Base-by-base conservation (phyloP, 2,797 vertebrate genomes). In the Sarcophilus harrisii region DNA sequence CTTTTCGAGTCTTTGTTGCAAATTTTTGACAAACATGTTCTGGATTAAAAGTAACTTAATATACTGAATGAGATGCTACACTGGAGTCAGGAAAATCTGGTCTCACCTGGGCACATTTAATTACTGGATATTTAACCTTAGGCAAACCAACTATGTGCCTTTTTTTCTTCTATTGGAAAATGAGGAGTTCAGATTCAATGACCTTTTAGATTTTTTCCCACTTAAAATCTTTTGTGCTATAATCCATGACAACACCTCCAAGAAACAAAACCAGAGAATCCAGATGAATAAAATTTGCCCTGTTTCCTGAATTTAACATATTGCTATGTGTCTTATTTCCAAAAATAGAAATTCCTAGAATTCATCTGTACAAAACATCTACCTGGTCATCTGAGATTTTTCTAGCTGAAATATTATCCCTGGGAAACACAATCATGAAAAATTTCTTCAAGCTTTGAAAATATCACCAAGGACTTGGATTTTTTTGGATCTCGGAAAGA, bases 251-350 rank as follows among this genome's bases (percentile, higher is more conserved):
- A 38, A 0, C 29, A 95, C 58, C 54, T 0, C 6, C 58, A 73
- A 29, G 27, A 54, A 9, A 93, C 58, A 60, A 57, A 91, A 49
- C 10, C 59, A 92, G 87, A 93, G 96, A 94, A 94, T 0, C 18
- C 73, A 90, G 57, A 32, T 52, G 9, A 81, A 81, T 24, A 11
- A 9, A 81, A 81, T 21, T 45, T 81, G 66, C 66, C 54, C 58
- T 90, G 57, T 91, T 62, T n/a, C 57, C 87, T 93, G 93, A 96
- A 95, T 58, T 52, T 90, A 90, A 94, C 24, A 38, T 27, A 62
- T 94, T 92, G 92, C 89, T 95, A 89, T 91, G n/a, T 91, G 28
- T 14, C 55, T 58, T 94, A 73, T 29, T 73, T 93, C 57, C 60
- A 54, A 62, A 90, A 90, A 92, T 55, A 87, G 29, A 93, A 95